Percentiles rank a stretch among this genome's conserved stretches.
phyloP scores from a whole-genome alignment of 2,888 invertebrate genomes.

The Apodemia zela region DNA sequence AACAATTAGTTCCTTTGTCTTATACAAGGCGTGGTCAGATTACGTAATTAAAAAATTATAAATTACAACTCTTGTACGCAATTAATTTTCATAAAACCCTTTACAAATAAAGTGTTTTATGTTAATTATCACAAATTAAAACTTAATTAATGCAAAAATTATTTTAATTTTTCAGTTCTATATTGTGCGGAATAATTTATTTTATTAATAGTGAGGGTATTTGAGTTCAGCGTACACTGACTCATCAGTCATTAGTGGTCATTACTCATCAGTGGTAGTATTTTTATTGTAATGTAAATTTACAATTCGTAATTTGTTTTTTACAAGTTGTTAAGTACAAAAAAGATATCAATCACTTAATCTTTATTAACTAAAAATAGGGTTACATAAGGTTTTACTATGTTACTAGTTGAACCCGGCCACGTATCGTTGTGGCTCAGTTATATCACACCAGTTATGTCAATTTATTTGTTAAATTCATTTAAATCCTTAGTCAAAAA shows the following conservation, averaged over 20 bases:
- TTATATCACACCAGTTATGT: too few relatives aligned
- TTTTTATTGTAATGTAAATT: not conserved
- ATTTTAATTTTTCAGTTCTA: slow-evolving; percentile 5
- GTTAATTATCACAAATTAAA: not conserved
- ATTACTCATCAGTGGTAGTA: not conserved
- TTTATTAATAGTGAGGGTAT: not conserved
- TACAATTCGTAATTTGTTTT: not conserved
- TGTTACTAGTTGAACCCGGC: too few relatives aligned
- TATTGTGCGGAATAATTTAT: not conserved
- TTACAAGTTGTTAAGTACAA: not conserved
- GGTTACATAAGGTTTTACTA: too few relatives aligned
- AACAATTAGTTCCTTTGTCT: not conserved
- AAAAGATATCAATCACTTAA: not conserved
- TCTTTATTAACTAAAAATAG: too few relatives aligned
- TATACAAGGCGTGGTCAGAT: not conserved
- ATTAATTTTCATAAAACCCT: not conserved
- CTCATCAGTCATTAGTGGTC: not conserved
- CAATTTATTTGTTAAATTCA: too few relatives aligned
- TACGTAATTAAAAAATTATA: not conserved
- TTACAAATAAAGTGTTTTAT: slow-evolving; percentile 4
- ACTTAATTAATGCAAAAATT: not conserved
- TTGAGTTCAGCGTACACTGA: not conserved
- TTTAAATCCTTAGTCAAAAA: too few relatives aligned
- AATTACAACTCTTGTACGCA: not conserved
- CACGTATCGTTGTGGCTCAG: too few relatives aligned